A percentile compares a stretch with the other conserved stretches of the same genome.
Evolutionary conservation across 1,140 invertebrate species (phyloP).

Genomic region (Luehdorfia chinensis): DNA sequence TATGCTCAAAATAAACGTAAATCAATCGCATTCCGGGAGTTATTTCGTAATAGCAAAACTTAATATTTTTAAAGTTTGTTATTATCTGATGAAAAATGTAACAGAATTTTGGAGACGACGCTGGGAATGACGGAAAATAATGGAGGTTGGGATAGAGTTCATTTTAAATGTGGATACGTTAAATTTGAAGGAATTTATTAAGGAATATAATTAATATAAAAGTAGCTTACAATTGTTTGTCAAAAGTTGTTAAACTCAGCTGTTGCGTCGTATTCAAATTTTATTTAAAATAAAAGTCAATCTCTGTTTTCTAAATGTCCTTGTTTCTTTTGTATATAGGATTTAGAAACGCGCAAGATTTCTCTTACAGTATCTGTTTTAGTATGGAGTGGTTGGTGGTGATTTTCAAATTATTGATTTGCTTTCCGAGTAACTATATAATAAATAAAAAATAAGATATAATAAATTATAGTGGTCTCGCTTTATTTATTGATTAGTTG

Average conservation of each 20-base stretch:
- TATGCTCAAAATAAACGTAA: neutral
- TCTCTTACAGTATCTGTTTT: neutral
- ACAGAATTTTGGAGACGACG: neutral
- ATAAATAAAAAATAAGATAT: too few relatives aligned
- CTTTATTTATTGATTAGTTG: too few relatives aligned
- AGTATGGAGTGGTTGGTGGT: neutral
- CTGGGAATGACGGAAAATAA: neutral
- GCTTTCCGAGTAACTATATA: too few relatives aligned
- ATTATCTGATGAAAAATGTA: neutral
- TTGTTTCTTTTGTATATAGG: too few relatives aligned
- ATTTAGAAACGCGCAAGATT: neutral
- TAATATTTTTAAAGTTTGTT: conserved; percentile 1
- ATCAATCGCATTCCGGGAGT: conserved; percentile 1
- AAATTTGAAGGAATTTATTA: conserved; percentile 10
- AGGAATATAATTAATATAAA: neutral
- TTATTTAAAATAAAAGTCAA: neutral
- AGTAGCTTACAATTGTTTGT: neutral
- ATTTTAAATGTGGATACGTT: conserved; percentile 11
- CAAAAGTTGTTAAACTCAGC: neutral
- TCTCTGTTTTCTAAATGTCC: neutral
- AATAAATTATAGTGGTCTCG: too few relatives aligned
- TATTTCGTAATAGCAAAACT: too few relatives aligned
- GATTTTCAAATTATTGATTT: too few relatives aligned
- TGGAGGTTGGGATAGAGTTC: neutral
- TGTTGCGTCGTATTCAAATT: neutral